phyloP scores from a whole-genome alignment of 2,797 vertebrate species.

The Myotis pilosus region DNA sequence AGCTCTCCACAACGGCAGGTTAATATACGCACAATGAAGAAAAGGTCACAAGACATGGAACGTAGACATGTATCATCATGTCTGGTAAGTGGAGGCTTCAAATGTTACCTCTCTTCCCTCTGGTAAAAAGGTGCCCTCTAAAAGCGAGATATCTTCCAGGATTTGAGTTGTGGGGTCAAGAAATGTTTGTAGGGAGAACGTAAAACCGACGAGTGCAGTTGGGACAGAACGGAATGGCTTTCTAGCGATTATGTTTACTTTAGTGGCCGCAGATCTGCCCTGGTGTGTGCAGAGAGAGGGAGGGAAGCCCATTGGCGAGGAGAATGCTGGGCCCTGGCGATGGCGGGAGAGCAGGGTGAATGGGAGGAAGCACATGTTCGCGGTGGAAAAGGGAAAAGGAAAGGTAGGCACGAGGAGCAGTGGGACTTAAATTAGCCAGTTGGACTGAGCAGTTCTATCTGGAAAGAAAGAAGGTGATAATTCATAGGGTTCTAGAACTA shows the following conservation, averaged over 20 bases:
- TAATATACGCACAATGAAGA: neutral
- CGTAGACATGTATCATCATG: neutral
- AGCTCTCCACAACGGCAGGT: neutral
- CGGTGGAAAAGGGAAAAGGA: neutral
- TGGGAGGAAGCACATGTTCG: neutral
- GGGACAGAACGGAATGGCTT: neutral
- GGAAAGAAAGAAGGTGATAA: neutral
- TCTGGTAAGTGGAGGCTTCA: neutral
- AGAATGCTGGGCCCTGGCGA: neutral
- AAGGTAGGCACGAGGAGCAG: neutral
- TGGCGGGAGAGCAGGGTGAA: neutral
- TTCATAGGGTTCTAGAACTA: neutral
- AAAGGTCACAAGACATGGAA: neutral
- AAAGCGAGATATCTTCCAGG: neutral
- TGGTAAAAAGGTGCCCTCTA: neutral
- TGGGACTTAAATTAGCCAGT: neutral
- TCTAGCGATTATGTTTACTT: neutral
- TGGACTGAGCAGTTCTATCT: neutral
- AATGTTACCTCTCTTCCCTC: neutral
- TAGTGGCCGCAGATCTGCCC: neutral
- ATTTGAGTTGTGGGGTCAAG: neutral
- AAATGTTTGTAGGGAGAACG: neutral
- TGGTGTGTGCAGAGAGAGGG: neutral
- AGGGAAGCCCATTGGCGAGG: neutral
- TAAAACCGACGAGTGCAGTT: neutral